Evolutionary conservation across 2,888 invertebrate species (phyloP).

Genomic region (Polymixis flavicincta): DNA sequence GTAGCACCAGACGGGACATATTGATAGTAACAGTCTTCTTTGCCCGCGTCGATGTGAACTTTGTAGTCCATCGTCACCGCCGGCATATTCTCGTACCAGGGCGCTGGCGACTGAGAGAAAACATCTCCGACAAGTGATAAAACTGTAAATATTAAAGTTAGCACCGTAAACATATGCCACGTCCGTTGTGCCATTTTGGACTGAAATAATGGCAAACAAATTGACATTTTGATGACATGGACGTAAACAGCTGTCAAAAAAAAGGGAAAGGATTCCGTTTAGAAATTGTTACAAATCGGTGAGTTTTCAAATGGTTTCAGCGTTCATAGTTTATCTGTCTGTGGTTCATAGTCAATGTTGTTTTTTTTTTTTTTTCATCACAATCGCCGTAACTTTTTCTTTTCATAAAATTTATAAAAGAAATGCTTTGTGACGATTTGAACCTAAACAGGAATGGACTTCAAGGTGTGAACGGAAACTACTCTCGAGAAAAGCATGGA

Average conservation of each 20-base stretch:
- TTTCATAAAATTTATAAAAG: neutral
- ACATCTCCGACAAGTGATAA: slow-evolving; percentile 88
- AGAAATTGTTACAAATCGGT: slow-evolving; percentile 17
- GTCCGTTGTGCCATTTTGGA: slow-evolving; percentile 88
- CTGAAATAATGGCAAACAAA: slow-evolving; percentile 49
- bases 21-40: slow-evolving; percentile 98
- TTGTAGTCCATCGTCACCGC: slow-evolving; percentile 99
- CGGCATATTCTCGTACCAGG: slow-evolving; percentile 96
- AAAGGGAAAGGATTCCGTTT: slow-evolving; percentile 36
- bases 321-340: too few relatives aligned
- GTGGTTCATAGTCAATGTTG: too few relatives aligned
- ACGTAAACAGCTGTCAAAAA: slow-evolving; percentile 40
- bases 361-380: too few relatives aligned
- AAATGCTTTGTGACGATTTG: neutral
- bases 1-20: slow-evolving; percentile 97
- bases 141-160: slow-evolving; percentile 87
- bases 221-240: slow-evolving; percentile 56
- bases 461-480: neutral
- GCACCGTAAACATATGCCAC: slow-evolving; percentile 88
- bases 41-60: slow-evolving; percentile 97
- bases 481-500: neutral
- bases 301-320: neutral
- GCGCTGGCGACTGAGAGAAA: slow-evolving; percentile 90
- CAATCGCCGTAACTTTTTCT: neutral
- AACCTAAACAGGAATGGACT: neutral